Evolutionary conservation across 2,113 vertebrate species (phyloP).

Genomic region (Pelobates fuscus): DNA sequence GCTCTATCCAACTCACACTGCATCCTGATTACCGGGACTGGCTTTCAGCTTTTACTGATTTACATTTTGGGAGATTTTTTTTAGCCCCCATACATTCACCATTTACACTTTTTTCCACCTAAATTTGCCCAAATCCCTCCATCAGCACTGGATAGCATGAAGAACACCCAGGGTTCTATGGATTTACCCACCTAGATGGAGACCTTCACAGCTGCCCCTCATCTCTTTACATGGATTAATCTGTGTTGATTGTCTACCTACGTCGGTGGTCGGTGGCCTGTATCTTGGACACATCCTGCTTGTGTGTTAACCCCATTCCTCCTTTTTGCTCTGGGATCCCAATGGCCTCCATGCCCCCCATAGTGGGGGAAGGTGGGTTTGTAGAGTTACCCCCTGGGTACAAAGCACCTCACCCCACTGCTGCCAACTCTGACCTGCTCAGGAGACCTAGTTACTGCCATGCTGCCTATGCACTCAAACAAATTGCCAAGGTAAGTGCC

Average conservation of each 20-base stretch:
- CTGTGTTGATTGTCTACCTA: background rate
- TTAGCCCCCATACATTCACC: conserved; percentile 34
- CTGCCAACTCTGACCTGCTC: conserved; percentile 67
- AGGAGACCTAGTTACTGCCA: conserved; percentile 82
- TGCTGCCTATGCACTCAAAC: conserved; percentile 81
- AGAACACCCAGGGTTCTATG: conserved; percentile 31
- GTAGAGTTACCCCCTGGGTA: conserved; percentile 31
- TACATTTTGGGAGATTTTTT: background rate
- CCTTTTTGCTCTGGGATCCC: conserved; percentile 61
- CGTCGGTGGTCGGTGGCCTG: background rate
- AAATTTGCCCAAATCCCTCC: too few relatives aligned
- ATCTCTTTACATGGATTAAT: conserved; percentile 53
- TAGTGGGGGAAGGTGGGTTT: conserved; percentile 65
- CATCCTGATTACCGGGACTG: conserved; percentile 17
- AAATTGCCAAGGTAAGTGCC: conserved; percentile 80
- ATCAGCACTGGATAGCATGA: conserved; percentile 63
- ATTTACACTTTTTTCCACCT: background rate
- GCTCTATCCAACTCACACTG: conserved; percentile 55
- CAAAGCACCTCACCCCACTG: conserved; percentile 22
- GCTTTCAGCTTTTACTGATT: background rate
- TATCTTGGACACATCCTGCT: conserved; percentile 44
- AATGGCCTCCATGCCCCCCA: conserved; percentile 81
- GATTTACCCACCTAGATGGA: conserved; percentile 46
- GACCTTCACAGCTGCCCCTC: conserved; percentile 58
- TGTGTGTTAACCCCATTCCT: conserved; percentile 55